Evolutionary conservation across 1,140 invertebrate species (phyloP), one percentile per base, ranked within the genome.

Genomic region (Ladona fulva): DNA sequence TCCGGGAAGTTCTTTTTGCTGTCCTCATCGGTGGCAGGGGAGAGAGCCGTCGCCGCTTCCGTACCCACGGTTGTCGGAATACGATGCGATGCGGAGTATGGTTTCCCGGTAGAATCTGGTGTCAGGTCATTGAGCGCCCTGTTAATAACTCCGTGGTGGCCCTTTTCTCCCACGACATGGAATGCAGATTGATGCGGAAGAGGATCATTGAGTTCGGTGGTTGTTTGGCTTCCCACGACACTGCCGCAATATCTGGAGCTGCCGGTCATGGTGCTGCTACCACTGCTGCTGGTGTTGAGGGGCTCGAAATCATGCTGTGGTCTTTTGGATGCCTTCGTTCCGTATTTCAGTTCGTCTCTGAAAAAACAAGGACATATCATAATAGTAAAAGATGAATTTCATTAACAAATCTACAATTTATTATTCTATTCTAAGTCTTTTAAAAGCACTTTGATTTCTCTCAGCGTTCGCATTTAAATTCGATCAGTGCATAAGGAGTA

Each of bases 1-100:
- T 92, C 91, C 0, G 91, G 91, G 79, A 90, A 91, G 82, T 88
- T 89, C 80, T 87, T 88, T 79, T 90, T 89, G 0, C 78, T 77
- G 75, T 77, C 75, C 12, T 77, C n/a, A 66, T 66, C 52, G 3
- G 52, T 66, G 16, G 52, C 52, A 12, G 52, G 52, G 3, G 52
- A 66, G 3, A 66, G 12, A 22, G 52, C 52, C 1, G 52, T 66
- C 5, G 52, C 52, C 12, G 52, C 52, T 22, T 66, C 52, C 1
- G 52, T 66, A 66, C 52, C 52, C 1, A 66, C n/a, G 52, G 16
- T 66, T 16, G 14, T 66, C 14, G 52, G 52, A 19, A 66, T 66
- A 5, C 52, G 14, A 5, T 66, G 52, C 14, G 52, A 66, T 16
- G 52, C 12, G 16, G 52, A 12, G n/a, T 66, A 66, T 19, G 52